Conservation (phyloP, 2,888 invertebrate species). For the Aquatica leii region DNA sequence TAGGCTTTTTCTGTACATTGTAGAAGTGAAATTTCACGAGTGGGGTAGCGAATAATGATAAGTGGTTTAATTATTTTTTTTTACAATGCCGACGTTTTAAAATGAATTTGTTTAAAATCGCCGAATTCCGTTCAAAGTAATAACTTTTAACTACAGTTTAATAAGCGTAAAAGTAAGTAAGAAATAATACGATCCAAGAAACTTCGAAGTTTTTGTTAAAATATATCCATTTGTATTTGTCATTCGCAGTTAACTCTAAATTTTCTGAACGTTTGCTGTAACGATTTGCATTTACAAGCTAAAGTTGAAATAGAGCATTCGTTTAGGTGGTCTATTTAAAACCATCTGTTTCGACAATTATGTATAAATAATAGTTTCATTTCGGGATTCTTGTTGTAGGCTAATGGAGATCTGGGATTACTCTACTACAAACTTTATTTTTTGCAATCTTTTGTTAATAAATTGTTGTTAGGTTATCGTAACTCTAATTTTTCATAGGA, state of each 20-base stretch:
- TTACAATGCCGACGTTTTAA: not conserved
- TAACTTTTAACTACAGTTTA: conserved; percentile 9
- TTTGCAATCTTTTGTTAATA: too few species aligned
- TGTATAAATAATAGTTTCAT: too few species aligned
- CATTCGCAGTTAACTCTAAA: conserved; percentile 15
- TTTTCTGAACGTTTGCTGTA: conserved; percentile 16
- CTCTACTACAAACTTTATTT: too few species aligned
- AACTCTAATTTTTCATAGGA: too few species aligned
- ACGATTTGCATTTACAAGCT: conserved; percentile 25
- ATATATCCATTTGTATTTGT: conserved; percentile 16
- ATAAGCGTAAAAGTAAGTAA: conserved; percentile 14
- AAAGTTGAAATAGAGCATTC: conserved; percentile 13
- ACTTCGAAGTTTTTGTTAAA: conserved; percentile 3
- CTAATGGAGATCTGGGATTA: too few species aligned
- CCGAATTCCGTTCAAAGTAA: not conserved
- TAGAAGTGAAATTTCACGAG: too few species aligned
- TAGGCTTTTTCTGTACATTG: too few species aligned
- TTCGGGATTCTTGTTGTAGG: too few species aligned
- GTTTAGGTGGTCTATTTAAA: conserved; percentile 15
- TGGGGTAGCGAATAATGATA: too few species aligned
- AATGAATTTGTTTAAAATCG: not conserved
- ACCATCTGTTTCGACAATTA: too few species aligned
- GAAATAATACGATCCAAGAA: conserved; percentile 3
- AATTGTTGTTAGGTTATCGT: too few species aligned
- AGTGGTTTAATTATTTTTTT: too few species aligned